Percentiles rank a stretch among this genome's conserved stretches.
Conservation (phyloP, 2,888 invertebrate genomes). For the Heliconius hortense region DNA sequence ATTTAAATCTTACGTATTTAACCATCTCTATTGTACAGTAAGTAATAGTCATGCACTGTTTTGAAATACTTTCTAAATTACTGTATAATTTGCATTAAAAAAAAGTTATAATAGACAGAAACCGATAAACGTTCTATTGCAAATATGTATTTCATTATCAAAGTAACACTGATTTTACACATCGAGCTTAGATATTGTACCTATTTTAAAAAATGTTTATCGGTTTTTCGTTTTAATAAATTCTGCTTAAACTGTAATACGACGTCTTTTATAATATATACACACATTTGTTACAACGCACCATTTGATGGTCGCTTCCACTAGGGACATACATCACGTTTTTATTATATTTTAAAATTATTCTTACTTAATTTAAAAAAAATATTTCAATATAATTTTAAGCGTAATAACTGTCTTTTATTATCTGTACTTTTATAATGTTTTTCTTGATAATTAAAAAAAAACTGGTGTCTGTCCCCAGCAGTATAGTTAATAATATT, state of each 20-base stretch:
- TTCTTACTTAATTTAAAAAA: background rate
- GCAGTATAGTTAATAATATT: slow-evolving; percentile 54
- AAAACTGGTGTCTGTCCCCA: slow-evolving; percentile 17
- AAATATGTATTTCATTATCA: slow-evolving; percentile 19
- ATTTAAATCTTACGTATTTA: too few species aligned
- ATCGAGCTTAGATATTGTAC: slow-evolving; percentile 22
- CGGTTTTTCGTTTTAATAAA: background rate
- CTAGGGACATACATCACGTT: slow-evolving; percentile 30
- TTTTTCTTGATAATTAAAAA: background rate
- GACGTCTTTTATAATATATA: slow-evolving; percentile 29
- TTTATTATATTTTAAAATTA: background rate
- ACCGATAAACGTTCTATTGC: slow-evolving; percentile 17
- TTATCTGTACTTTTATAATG: background rate
- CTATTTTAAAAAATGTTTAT: slow-evolving; percentile 19
- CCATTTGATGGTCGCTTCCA: slow-evolving; percentile 73
- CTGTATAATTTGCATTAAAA: too few species aligned
- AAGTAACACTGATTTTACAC: slow-evolving; percentile 14
- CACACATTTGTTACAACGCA: slow-evolving; percentile 58
- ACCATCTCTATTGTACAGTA: too few species aligned
- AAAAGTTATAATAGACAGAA: background rate
- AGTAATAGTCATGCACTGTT: too few species aligned
- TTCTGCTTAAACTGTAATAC: slow-evolving; percentile 26
- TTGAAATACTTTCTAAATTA: too few species aligned
- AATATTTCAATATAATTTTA: background rate
- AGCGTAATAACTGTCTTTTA: background rate